Evolutionary conservation across 2,797 vertebrate genomes (phyloP), one percentile per base, ranked within the genome.

Genomic region (Hypotaenidia okinawae): DNA sequence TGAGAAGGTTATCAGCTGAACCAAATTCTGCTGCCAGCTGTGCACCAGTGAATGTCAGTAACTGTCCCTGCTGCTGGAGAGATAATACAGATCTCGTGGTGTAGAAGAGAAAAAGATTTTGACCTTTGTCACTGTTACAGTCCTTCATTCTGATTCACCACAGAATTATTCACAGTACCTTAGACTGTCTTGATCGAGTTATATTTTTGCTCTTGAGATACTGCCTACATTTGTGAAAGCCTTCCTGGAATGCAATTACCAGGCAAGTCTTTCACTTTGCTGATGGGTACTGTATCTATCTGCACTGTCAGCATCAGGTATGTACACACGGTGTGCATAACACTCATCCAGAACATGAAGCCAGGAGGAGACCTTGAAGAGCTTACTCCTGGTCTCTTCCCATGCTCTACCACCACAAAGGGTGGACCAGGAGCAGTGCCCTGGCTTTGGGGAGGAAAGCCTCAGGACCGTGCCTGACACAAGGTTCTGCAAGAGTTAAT

Each of bases 391-490:
- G 8, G 4, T 82, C 28, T 87, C 27, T 39, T 76, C 19, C 13
- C 17, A 12, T 14, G 49, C 6, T 24, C 78, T 64, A 23, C 7
- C 7, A 7, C 73, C 64, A 16, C 18, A n/a, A 62, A 47, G 25
- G 10, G 33, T 3, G 35, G 18, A 39, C 6, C 23, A 45, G 43
- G 27, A 94, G 14, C 32, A 22, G 6, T 33, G 18, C 35, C 13
- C 17, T 35, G 14, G 11, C n/a, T 87, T 54, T 25, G 21, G 19
- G 14, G 11, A 55, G 23, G 10, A 63, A 35, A 70, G 28, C 32
- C 10, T n/a, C 33, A 41, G 33, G 22, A 16, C 63, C 12, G 22
- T 1, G 0, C 17, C 18, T 23, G 45, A 49, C 59, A 41, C 4
- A 27, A 13, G 8, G n/a, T 63, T 49, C 16, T 70, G 12, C 8